Evolutionary conservation across 2,113 vertebrate genomes (phyloP), one percentile per base, ranked within the genome.

Genomic region (Dolichotis patagonum): DNA sequence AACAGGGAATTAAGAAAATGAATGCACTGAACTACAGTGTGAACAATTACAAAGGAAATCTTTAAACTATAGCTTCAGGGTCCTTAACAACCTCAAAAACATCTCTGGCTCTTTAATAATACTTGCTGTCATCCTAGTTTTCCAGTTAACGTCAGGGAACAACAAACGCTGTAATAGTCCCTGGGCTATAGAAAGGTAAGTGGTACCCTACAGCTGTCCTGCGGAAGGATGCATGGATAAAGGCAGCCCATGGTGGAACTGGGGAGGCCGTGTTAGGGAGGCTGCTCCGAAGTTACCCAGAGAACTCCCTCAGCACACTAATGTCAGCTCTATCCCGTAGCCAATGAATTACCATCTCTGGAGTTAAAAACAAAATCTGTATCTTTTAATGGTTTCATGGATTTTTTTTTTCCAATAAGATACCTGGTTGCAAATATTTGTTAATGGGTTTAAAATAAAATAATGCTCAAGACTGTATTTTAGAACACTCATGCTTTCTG

Each of bases 1-100:
- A 96, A 80, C 56, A 89, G 41, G n/a, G 32, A 91, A 96, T 95
- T 94, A 94, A 92, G 94, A 67, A 87, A 88, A 98, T 13, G 26
- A 96, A 91, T 91, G 52, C 0, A 41, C 0, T 84, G 77, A 97
- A 95, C 91, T 90, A 90, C 3, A 67, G 19, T 87, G 65, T 81
- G 88, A 94, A 81, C 56, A 88, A 84, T 62, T 63, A 96, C 26
- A 91, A 93, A 87, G 67, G 32, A 38, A 92, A 88, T 94, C 43
- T 97, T 96, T 95, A 71, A 96, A 60, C n/a, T 85, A 46, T 41
- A 52, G 14, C 71, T 94, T 24, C 32, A 95, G 63, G 58, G 4
- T n/a, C 83, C 24, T 94, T 69, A 80, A 84, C 24, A 65, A 90
- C 60, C 87, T 96, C 54, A 87, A 54, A 96, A 92, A 67, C 24